Evolutionary conservation across 2,888 invertebrate species (phyloP).

Genomic region (Ecliptopera silaceata): DNA sequence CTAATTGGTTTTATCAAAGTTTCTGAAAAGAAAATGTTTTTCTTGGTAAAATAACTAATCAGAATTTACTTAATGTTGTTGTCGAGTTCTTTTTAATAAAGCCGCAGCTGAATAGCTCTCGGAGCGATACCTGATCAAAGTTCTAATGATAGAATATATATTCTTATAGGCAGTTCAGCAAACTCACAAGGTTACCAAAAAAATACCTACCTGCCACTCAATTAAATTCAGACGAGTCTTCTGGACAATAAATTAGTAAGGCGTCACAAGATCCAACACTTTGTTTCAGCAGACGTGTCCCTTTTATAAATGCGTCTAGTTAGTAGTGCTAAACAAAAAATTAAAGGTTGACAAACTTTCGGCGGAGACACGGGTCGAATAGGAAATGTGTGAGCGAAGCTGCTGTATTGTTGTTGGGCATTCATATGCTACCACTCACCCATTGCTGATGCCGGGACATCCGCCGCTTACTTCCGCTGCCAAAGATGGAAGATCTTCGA

Average conservation of each 20-base stretch:
- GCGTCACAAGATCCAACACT: constrained; percentile 31
- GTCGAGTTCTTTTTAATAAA: background rate
- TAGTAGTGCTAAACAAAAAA: constrained; percentile 64
- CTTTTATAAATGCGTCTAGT: constrained; percentile 40
- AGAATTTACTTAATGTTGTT: background rate
- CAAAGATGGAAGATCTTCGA: constrained; percentile 80
- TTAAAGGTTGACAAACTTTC: constrained; percentile 81
- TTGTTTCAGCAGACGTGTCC: constrained; percentile 35
- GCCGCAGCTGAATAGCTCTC: background rate
- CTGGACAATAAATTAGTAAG: constrained; percentile 29
- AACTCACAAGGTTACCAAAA: constrained; percentile 24
- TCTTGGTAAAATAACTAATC: background rate
- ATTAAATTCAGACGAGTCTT: constrained; percentile 29
- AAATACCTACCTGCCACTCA: constrained; percentile 16
- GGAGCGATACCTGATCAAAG: background rate
- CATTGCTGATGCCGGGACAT: constrained; percentile 80
- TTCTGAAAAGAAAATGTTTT: background rate
- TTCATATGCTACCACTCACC: constrained; percentile 79
- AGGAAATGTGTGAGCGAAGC: constrained; percentile 76
- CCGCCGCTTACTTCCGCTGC: constrained; percentile 80
- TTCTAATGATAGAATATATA: background rate
- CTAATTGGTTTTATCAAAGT: background rate
- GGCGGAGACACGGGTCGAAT: constrained; percentile 75
- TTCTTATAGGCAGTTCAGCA: constrained; percentile 6
- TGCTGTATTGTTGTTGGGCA: constrained; percentile 74